Percentiles rank a stretch among this genome's conserved stretches.
Evolutionary conservation across 1,140 invertebrate genomes (phyloP).

Genomic region (Odontomachus brunneus): DNA sequence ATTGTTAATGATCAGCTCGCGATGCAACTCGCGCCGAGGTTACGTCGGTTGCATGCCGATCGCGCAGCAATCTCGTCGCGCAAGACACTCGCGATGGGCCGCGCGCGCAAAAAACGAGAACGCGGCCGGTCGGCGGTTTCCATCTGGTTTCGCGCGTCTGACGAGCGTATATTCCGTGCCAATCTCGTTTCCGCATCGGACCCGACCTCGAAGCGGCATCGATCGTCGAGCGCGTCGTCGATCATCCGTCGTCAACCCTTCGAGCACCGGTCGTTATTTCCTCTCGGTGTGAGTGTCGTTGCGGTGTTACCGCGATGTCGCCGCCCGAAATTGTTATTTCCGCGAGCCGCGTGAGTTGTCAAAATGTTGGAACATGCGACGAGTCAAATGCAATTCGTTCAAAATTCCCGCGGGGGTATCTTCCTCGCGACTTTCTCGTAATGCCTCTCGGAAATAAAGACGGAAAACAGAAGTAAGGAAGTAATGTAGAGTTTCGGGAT

Average conservation of each 20-base stretch:
- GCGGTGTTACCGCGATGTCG: neutral
- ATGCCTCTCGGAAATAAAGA: no score
- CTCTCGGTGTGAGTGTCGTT: neutral
- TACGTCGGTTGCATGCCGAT: slow-evolving; percentile 40
- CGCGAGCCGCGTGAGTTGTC: no score
- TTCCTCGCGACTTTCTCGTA: no score
- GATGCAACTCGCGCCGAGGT: slow-evolving; percentile 26
- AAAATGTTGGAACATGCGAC: no score
- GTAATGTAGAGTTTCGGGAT: no score
- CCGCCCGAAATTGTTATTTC: neutral
- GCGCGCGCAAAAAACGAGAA: slow-evolving; percentile 25
- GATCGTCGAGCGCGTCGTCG: slow-evolving; percentile 47
- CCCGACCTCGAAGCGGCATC: slow-evolving; percentile 41
- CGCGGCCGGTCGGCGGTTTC: neutral
- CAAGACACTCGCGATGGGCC: slow-evolving; percentile 32
- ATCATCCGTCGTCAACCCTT: slow-evolving; percentile 46
- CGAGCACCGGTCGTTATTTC: slow-evolving; percentile 1
- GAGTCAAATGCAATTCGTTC: no score
- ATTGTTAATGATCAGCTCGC: slow-evolving; percentile 31
- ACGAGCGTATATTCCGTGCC: slow-evolving; percentile 24
- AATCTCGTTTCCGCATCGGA: slow-evolving; percentile 37
- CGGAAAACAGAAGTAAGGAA: no score
- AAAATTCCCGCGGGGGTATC: no score
- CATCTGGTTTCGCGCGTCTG: slow-evolving; percentile 31
- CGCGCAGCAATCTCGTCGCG: slow-evolving; percentile 24